These are phyloP conservation scores for Riparia riparia DNA, from an alignment of 2,113 vertebrate genomes.

Conservation along the genomic window DNA sequence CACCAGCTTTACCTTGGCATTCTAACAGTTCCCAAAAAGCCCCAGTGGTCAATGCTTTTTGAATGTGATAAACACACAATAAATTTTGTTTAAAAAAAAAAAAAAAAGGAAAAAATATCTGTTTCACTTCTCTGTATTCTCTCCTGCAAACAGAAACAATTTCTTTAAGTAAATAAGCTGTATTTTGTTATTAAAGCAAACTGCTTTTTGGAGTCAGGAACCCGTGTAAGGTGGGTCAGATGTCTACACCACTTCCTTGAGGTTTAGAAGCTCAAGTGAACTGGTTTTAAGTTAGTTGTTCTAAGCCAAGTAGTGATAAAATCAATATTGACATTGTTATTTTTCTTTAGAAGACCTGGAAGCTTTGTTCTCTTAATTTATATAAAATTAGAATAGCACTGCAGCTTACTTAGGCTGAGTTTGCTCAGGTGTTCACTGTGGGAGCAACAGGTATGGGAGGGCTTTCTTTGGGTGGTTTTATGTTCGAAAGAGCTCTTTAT, in stretches of 20 bases:
- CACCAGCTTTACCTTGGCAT: conserved; percentile 26
- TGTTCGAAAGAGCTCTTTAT: neutral
- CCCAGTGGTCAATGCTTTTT: conserved; percentile 81
- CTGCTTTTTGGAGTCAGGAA: conserved; percentile 31
- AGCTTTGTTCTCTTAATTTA: neutral
- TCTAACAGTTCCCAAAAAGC: conserved; percentile 15
- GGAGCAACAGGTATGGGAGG: neutral
- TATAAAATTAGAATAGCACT: neutral
- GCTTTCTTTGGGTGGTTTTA: neutral
- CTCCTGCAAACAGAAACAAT: conserved; percentile 87
- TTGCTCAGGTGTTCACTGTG: neutral
- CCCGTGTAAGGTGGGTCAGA: neutral
- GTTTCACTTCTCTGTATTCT: conserved; percentile 77
- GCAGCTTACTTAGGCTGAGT: neutral
- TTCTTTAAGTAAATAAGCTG: conserved; percentile 23
- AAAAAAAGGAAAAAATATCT: neutral
- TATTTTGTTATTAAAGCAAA: conserved; percentile 51
- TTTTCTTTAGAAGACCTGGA: neutral
- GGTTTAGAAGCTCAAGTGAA: neutral
- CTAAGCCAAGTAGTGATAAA: neutral
- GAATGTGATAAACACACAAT: conserved; percentile 82
- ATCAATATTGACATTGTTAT: neutral
- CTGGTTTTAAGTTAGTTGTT: neutral
- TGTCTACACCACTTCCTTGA: conserved; percentile 9
- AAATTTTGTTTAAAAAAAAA: neutral